Percentiles rank a stretch among this genome's conserved stretches.
Evolutionary conservation across 2,797 vertebrate genomes (phyloP).

Genomic region (Microcaecilia unicolor): DNA sequence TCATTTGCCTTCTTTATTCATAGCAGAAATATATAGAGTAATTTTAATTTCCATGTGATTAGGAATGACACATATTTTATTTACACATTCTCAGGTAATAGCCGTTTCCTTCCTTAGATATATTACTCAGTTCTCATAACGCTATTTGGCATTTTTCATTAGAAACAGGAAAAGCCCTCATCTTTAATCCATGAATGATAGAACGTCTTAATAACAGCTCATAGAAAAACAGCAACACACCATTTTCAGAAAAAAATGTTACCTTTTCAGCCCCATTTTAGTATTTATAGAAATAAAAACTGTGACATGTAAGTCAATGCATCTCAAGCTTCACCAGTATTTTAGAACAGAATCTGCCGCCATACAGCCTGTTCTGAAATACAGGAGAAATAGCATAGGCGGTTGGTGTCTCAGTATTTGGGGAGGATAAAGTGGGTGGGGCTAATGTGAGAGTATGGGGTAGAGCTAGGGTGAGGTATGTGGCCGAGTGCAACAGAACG

Average conservation of each 20-base stretch:
- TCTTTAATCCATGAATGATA: conserved; percentile 68
- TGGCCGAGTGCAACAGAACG: too few species aligned
- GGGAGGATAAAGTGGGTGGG: too few species aligned
- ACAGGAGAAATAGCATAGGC: too few species aligned
- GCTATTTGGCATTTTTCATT: conserved; percentile 79
- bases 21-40: too few species aligned
- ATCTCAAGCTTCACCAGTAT: conserved; percentile 10
- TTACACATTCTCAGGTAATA: conserved; percentile 35
- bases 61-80: conserved; percentile 25
- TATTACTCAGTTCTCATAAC: conserved; percentile 69
- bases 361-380: too few species aligned
- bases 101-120: conserved; percentile 32
- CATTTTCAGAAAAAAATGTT: conserved; percentile 24
- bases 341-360: too few species aligned
- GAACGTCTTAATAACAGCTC: conserved; percentile 62
- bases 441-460: too few species aligned
- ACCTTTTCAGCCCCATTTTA: conserved; percentile 19
- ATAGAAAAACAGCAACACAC: conserved; percentile 40
- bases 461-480: too few species aligned
- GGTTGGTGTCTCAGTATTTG: too few species aligned
- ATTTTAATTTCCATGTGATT: conserved; percentile 26
- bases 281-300: too few species aligned
- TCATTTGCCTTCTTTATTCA: conserved; percentile 16
- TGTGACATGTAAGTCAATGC: too few species aligned
- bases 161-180: conserved; percentile 65